Conservation (phyloP, 2,797 vertebrate species). For the Ambastaia sidthimunki region DNA sequence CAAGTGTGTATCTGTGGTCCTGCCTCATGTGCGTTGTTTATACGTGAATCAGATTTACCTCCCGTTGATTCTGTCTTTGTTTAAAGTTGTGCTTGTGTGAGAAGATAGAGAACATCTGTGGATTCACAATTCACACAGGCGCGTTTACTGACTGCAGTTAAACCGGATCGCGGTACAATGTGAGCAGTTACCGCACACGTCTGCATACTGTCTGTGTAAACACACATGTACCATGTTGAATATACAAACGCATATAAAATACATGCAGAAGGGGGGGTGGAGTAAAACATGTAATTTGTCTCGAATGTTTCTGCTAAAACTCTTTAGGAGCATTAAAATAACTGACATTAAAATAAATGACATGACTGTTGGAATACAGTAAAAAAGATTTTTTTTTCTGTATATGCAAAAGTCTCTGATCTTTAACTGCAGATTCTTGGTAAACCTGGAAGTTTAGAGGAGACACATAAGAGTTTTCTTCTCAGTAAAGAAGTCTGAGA, state of each 20-base stretch:
- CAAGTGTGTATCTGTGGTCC: slow-evolving; percentile 21
- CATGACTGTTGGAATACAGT: too few species aligned
- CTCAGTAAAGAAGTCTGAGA: not conserved
- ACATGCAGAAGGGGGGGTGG: not conserved
- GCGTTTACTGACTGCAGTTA: not conserved
- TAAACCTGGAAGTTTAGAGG: not conserved
- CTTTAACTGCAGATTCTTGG: not conserved
- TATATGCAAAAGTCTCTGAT: too few species aligned
- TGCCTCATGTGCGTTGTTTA: slow-evolving; percentile 4
- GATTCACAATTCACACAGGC: not conserved
- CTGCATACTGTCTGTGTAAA: not conserved
- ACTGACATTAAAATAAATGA: too few species aligned
- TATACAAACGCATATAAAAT: not conserved
- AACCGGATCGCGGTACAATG: not conserved
- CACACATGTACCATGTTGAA: not conserved
- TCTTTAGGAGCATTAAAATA: not conserved
- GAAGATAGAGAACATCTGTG: slow-evolving; percentile 27
- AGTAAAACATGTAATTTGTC: too few species aligned
- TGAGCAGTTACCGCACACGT: not conserved
- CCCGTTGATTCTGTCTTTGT: slow-evolving; percentile 12
- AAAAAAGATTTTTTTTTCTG: too few species aligned
- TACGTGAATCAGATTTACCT: slow-evolving; percentile 12
- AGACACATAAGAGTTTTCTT: not conserved
- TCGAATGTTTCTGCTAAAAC: not conserved
- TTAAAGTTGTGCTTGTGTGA: slow-evolving; percentile 17